Base-by-base conservation (phyloP, 2,113 vertebrate species). In the Petaurus breviceps region DNA sequence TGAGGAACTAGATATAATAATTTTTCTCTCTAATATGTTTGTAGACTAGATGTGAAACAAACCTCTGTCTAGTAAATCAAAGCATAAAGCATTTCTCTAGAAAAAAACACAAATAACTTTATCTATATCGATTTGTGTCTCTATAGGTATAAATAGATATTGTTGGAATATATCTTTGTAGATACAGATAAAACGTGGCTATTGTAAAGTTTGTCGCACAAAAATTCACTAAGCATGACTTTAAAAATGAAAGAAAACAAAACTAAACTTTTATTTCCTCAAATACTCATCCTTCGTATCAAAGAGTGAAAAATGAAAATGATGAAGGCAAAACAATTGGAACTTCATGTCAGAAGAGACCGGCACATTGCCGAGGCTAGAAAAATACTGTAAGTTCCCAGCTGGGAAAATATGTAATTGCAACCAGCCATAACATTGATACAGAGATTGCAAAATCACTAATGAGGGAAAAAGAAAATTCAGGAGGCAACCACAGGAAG, bases 391-490 rank as follows among this genome's bases (percentile, higher is more conserved):
- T 95, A 98, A 98, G 95, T 37, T 98, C 97, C 97, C 98, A 98
- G 97, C 94, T 98, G 98, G 98, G 98, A 98, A 98, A 98, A 97
- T 95, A 97, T 98, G 97, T 98, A 98, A 98, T 98, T 98, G 98
- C 98, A 98, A 97, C 96, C 97, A 98, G 96, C 94, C 97, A 98
- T 97, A 98, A 98, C 97, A 98, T 77, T 98, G 98, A 98, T 98
- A 98, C 95, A 97, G 96, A 98, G 97, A 98, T 95, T 98, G 97
- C 61, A 98, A 98, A 98, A 97, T 97, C 93, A 97, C 97, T 98
- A 98, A 98, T 96, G 98, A 98, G 97, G 96, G 97, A 93, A 96
- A 98, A 97, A 97, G 91, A 98, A 98, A 98, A 98, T 98, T 97
- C 97, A 98, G 96, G 97, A 98, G 95, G 98, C 96, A 98, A 98